Conservation (phyloP, 2,797 vertebrate species). For the Sebastes miniatus region DNA sequence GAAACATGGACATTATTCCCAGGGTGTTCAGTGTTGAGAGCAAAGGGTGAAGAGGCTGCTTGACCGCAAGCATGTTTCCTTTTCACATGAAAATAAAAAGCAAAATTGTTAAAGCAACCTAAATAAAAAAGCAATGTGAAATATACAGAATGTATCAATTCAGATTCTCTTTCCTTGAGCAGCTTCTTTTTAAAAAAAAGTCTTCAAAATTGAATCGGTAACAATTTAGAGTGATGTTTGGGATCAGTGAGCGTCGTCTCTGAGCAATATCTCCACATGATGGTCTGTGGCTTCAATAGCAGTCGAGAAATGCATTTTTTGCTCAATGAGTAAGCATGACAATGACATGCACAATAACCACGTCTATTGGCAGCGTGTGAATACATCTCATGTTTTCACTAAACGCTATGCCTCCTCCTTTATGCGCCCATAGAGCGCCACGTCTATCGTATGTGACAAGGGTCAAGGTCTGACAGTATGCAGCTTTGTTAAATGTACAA, state of each 20-base stretch:
- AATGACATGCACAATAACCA: background rate
- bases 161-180: slow-evolving; percentile 7
- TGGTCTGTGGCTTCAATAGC: background rate
- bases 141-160: background rate
- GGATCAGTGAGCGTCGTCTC: background rate
- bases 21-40: slow-evolving; percentile 7
- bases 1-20: slow-evolving; percentile 20
- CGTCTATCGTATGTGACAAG: background rate
- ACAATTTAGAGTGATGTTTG: background rate
- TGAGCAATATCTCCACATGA: background rate
- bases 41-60: slow-evolving; percentile 5
- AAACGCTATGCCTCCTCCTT: background rate
- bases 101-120: slow-evolving; percentile 15
- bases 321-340: background rate
- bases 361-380: background rate
- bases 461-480: slow-evolving; percentile 20
- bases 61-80: slow-evolving; percentile 5
- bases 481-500: slow-evolving; percentile 2
- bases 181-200: background rate
- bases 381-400: background rate
- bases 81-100: slow-evolving; percentile 45
- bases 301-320: slow-evolving; percentile 4
- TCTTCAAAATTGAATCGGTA: background rate
- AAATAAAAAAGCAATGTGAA: slow-evolving; percentile 12
- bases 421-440: background rate